Percentiles rank a stretch among this genome's conserved stretches.
phyloP scores from a whole-genome alignment of 1,140 invertebrate genomes.

The Macrobrachium rosenbergii region DNA sequence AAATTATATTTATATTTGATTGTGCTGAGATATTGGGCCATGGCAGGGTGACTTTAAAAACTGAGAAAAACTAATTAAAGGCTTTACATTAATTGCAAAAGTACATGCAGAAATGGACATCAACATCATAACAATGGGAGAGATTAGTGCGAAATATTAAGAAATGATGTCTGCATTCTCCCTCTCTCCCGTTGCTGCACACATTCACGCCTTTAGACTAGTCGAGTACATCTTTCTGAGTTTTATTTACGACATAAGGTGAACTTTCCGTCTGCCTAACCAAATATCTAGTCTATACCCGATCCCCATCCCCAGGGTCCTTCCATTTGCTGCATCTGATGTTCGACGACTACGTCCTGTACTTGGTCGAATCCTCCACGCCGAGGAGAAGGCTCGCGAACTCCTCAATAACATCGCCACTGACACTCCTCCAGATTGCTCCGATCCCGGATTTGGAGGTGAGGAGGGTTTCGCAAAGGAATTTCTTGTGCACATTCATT shows the following conservation, averaged over 20 bases:
- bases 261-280: not conserved
- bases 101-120: too few relatives aligned
- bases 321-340: constrained; percentile 74
- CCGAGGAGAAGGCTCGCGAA: constrained; percentile 69
- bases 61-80: too few relatives aligned
- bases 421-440: constrained; percentile 67
- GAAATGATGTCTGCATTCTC: not conserved
- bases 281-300: not conserved
- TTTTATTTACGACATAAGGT: not conserved
- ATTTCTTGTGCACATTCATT: not conserved
- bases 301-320: constrained; percentile 69
- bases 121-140: too few relatives aligned
- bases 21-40: too few relatives aligned
- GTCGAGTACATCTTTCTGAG: not conserved
- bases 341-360: constrained; percentile 75
- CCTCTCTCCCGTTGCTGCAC: not conserved
- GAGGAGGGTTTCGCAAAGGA: not conserved
- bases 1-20: too few relatives aligned
- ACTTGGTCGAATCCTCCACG: constrained; percentile 72
- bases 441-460: constrained; percentile 66
- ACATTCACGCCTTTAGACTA: not conserved
- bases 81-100: too few relatives aligned
- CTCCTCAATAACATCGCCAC: constrained; percentile 70
- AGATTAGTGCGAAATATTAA: too few relatives aligned
- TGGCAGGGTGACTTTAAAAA: too few relatives aligned